Evolutionary conservation across 2,888 invertebrate species (phyloP), one percentile per base, ranked within the genome.

Genomic region (Ornithoptera priamus): DNA sequence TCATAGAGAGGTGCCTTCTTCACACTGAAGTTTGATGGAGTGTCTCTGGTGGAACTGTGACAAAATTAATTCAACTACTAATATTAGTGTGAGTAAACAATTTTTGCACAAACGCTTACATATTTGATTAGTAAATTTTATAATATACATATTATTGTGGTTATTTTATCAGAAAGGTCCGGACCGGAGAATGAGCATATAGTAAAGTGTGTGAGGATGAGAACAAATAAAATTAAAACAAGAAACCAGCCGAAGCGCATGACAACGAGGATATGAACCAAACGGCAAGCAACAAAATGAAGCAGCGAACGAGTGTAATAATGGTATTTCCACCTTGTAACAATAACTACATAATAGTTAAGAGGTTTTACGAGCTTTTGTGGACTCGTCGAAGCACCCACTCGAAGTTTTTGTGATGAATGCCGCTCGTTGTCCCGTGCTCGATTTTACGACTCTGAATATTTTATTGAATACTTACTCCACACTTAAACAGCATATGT

Each of bases 331-430:
- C 91, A 92, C 90, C 85, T 90, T 82, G 90, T 92, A 92, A 92
- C 91, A 92, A 91, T 91, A 92, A 92, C 90, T 90, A 90, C 92
- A 90, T 91, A 92, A 92, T 92, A 92, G 91, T 90, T 81, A 86
- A 92, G 90, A 85, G 90, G 88, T 89, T 92, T 92, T 92, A 92
- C 89, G 92, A 92, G 90, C 92, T 92, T 92, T 92, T 92, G 91
- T 91, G 82, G 88, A 88, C 88, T 87, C 85, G 89, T 89, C 88
- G 87, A 88, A 87, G 90, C 89, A 90, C 83, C 91, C 87, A 90
- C 89, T 88, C 83, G 83, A 79, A 80, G 81, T 87, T 92, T 90
- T 92, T 91, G 86, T 86, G 85, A 88, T 87, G 86, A 83, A 87
- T 78, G 83, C 87, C 80, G 81, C 83, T 83, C 81, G 82, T 78